Evolutionary conservation across 2,113 vertebrate species (phyloP).

Genomic region (Ceyx margarethae): DNA sequence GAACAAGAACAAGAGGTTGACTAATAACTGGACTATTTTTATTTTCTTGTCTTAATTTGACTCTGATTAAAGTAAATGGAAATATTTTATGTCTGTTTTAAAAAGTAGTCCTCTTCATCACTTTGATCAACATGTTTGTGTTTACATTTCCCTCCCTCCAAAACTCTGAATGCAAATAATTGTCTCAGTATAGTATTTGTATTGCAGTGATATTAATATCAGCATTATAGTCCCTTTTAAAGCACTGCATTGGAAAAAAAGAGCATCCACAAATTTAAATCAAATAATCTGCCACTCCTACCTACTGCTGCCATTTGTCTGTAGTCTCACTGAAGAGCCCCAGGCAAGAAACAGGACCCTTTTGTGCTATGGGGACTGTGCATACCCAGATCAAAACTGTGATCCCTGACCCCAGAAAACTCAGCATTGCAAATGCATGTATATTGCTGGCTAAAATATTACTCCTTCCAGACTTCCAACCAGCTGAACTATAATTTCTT

Average conservation of each 20-base stretch:
- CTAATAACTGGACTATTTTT: not conserved
- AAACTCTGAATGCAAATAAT: constrained; percentile 21
- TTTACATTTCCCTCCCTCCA: not conserved
- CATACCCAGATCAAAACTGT: not conserved
- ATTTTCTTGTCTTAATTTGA: constrained; percentile 17
- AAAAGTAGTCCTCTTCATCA: not conserved
- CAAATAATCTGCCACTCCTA: not conserved
- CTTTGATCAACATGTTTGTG: not conserved
- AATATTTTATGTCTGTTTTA: not conserved
- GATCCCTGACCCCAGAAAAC: constrained; percentile 6
- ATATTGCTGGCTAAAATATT: not conserved
- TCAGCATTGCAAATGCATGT: constrained; percentile 39
- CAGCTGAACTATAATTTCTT: constrained; percentile 7
- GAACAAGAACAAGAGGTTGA: not conserved
- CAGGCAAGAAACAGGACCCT: not conserved
- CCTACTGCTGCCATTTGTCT: not conserved
- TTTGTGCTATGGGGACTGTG: not conserved
- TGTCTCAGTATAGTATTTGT: not conserved
- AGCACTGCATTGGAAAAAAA: not conserved
- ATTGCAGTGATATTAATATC: not conserved
- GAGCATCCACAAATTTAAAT: constrained; percentile 1
- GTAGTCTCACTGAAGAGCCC: not conserved
- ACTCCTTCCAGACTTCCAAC: not conserved
- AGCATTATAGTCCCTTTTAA: not conserved
- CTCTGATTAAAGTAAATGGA: constrained; percentile 13